Percentiles rank a stretch among this genome's conserved stretches.
Evolutionary conservation across 2,888 invertebrate genomes (phyloP).

Genomic region (Pyrocoelia pectoralis): DNA sequence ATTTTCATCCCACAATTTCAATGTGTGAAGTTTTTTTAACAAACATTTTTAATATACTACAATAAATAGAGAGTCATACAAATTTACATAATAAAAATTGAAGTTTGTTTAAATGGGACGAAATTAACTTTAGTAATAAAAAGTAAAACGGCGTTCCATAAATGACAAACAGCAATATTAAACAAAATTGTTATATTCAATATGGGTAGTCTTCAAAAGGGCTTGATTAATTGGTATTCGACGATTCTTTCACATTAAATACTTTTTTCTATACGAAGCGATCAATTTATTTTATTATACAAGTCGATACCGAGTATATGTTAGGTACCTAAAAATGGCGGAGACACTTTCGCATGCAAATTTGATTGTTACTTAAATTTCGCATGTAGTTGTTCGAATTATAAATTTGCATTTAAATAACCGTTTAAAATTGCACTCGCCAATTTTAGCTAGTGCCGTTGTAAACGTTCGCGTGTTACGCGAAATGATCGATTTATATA

Average conservation of each 20-base stretch:
- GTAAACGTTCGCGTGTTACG: not conserved
- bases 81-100: too few species aligned
- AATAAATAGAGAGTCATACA: too few species aligned
- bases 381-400: not conserved
- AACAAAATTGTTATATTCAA: not conserved
- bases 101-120: too few species aligned
- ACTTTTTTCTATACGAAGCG: not conserved
- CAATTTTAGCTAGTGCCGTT: not conserved
- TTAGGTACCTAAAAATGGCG: not conserved
- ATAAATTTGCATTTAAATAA: not conserved
- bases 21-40: too few species aligned
- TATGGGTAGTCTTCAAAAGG: not conserved
- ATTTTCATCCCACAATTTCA: too few species aligned
- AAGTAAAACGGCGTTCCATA: too few species aligned
- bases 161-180: too few species aligned
- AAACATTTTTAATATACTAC: too few species aligned
- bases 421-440: not conserved
- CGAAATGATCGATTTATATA: not conserved
- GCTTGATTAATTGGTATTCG: not conserved
- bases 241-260: not conserved
- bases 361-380: not conserved
- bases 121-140: too few species aligned
- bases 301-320: not conserved
- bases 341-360: too few species aligned
- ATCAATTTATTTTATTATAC: not conserved